phyloP scores from a whole-genome alignment of 2,888 invertebrate genomes.

The Ferrisia virgata region DNA sequence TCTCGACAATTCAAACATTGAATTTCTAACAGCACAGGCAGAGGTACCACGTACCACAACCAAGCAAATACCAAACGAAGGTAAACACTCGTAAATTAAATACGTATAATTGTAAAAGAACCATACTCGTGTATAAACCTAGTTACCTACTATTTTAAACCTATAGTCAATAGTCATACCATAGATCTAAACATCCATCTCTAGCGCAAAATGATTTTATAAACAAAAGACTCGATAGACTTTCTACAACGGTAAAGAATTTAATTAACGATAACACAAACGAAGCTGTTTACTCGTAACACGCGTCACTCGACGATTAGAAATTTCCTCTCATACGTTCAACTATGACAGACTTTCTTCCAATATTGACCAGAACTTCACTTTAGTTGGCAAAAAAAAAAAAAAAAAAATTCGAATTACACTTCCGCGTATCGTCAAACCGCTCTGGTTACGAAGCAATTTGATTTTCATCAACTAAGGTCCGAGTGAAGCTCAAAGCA shows the following conservation, averaged over 20 bases:
- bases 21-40: too few species aligned
- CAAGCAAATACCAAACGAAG: too few species aligned
- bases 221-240: conserved; percentile 14
- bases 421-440: too few species aligned
- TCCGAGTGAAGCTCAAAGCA: neutral
- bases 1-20: too few species aligned
- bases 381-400: too few species aligned
- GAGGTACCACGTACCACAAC: too few species aligned
- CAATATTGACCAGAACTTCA: neutral
- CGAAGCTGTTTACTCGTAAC: neutral
- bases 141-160: too few species aligned
- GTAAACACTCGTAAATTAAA: too few species aligned
- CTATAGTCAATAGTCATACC: neutral
- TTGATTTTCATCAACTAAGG: neutral
- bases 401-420: too few species aligned
- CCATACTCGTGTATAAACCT: too few species aligned
- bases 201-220: neutral
- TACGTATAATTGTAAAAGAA: too few species aligned
- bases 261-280: conserved; percentile 23
- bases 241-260: conserved; percentile 29
- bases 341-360: neutral
- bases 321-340: neutral
- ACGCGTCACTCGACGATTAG: conserved; percentile 7
- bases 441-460: too few species aligned
- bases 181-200: neutral